Evolutionary conservation across 2,113 vertebrate genomes (phyloP), one percentile per base, ranked within the genome.

Genomic region (Illadopsis cleaveri): DNA sequence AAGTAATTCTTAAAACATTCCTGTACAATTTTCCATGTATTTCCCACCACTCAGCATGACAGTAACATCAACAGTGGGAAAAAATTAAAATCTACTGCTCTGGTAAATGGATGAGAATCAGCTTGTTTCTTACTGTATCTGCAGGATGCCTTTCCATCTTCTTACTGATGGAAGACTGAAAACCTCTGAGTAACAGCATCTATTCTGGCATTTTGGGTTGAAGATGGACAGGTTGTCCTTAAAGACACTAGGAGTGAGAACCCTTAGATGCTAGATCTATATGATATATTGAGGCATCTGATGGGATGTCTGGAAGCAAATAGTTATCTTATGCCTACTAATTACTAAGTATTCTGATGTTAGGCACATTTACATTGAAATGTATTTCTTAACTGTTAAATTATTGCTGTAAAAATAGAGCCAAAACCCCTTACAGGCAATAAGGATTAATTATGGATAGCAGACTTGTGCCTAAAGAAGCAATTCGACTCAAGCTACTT

Each of bases 371-470:
- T 65, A 38, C 16, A 38, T 4, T 84, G 13, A 87, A 57, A 53
- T 23, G 10, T 4, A 22, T 40, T 87, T 82, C 40, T 48, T 16
- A 84, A 61, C 19, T 77, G 53, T 31, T 44, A 62, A 57, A 64
- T 37, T 84, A 50, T 35, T 73, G 22, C 6, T 30, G 57, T 53
- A 35, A 79, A 82, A 86, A 44, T 20, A 15, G 18, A 75, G 13
- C 2, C 15, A 51, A 61, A 75, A 56, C 0, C 24, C 9, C 28
- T 57, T 42, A 12, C 5, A 58, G 15, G 4, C 3, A 50, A 5
- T 56, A 73, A 77, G 18, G 44, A 78, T 5, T 12, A 56, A 37
- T 38, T 3, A 33, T 6, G 20, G n/a, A 85, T 31, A 51, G 2
- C 13, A 50, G 17, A 5, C 10, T 15, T 12, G 2, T 25, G 13